Conservation (phyloP, 2,797 vertebrate species). For the Poliocrania exsul region DNA sequence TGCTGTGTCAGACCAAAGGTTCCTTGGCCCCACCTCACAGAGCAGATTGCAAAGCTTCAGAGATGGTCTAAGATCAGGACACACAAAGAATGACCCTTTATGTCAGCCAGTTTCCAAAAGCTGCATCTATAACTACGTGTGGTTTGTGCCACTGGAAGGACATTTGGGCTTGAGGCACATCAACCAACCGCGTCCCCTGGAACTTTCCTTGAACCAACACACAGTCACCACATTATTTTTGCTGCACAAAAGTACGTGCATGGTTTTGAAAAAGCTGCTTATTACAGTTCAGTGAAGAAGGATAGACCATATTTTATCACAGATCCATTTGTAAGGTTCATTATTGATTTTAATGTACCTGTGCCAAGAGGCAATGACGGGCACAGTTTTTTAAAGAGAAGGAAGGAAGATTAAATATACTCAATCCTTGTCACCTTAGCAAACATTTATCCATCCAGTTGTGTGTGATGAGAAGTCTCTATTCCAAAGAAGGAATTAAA, state of each 20-base stretch:
- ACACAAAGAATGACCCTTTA: not conserved
- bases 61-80: not conserved
- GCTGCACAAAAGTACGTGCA: not conserved
- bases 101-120: not conserved
- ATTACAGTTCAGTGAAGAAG: conserved; percentile 11
- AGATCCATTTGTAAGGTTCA: conserved; percentile 28
- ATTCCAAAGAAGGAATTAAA: conserved; percentile 52
- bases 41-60: not conserved
- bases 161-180: not conserved
- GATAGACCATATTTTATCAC: conserved; percentile 22
- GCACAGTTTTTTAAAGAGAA: conserved; percentile 42
- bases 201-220: not conserved
- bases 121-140: not conserved
- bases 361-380: conserved; percentile 12
- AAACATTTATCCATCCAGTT: conserved; percentile 54
- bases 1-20: not conserved
- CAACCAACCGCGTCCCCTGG: not conserved
- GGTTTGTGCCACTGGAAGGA: not conserved
- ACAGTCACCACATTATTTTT: not conserved
- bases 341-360: conserved; percentile 64
- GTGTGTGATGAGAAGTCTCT: conserved; percentile 33
- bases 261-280: conserved; percentile 31
- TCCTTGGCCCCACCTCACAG: not conserved
- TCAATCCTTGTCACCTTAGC: conserved; percentile 58
- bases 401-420: conserved; percentile 58